Base-by-base conservation (phyloP, 2,888 invertebrate species). In the Tenthredo livida region DNA sequence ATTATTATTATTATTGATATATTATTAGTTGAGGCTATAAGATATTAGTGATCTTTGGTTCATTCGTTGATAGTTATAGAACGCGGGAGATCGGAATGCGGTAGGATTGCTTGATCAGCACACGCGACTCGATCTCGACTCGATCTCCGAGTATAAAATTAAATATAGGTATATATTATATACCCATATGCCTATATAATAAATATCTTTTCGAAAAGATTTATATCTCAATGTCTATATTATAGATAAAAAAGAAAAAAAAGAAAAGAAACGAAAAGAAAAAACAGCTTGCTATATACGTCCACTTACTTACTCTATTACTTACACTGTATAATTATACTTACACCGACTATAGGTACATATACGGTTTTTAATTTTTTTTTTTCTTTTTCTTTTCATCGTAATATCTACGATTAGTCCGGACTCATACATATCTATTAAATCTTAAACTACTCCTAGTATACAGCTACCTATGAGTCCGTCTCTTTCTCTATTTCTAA, bases 21-120 rank as follows among this genome's bases (percentile, higher is more conserved):
- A 37, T 72, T n/a, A n/a, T 47, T n/a, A 50, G 50, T 50, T 50
- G n/a, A 54, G 54, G 54, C 17, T 7, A n/a, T n/a, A n/a, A 61
- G 25, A 77, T 54, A 77, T 29, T 54, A 54, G 7, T 6, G 58
- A 61, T 80, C 78, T 58, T n/a, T 54, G 40, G 17, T 72, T n/a
- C 43, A 17, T 21, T 72, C n/a, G 17, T 72, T 72, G 21, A 37
- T 72, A 37, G 12, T 17, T n/a, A 37, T 21, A 67, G 17, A 67
- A 21, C 67, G 67, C 67, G 40, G 67, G 67, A 67, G 83, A 83
- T 83, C 67, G 83, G 83, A 83, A 83, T 83, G 83, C 83, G 65
- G 83, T 83, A 83, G 65, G 47, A 83, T 67, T 33, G 33, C 65
- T 83, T 65, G 58, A 80, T 61, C 80, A 25, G 54, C 77, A 77